These are phyloP conservation scores for Sarcophaga carnaria DNA, from an alignment of 2,888 invertebrate species.

Conservation along the genomic window DNA sequence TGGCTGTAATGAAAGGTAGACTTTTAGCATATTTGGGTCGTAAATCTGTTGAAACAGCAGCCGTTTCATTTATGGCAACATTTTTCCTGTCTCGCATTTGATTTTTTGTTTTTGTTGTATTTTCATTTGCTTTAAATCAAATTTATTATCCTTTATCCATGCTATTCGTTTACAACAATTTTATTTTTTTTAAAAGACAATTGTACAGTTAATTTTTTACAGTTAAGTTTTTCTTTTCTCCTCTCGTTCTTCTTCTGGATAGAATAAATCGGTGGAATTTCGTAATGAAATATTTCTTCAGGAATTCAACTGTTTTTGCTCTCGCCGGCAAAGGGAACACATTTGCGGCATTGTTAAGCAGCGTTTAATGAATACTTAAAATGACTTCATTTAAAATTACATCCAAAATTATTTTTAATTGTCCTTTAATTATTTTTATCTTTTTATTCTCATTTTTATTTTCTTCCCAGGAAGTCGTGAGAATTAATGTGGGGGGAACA, in stretches of 20 bases:
- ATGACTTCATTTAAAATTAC: slow-evolving; percentile 6
- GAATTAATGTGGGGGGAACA: background rate
- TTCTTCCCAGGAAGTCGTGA: too few species aligned
- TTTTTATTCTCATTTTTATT: background rate
- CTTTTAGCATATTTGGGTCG: slow-evolving; percentile 28
- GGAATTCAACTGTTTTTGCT: background rate
- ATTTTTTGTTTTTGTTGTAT: background rate
- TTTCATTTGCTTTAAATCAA: slow-evolving; percentile 26
- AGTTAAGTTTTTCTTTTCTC: too few species aligned
- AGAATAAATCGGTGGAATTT: background rate
- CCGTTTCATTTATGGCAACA: slow-evolving; percentile 18
- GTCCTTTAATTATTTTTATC: background rate
- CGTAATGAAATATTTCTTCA: slow-evolving; percentile 7
- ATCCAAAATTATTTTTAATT: slow-evolving; percentile 15
- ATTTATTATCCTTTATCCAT: slow-evolving; percentile 47
- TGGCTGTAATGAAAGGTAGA: background rate
- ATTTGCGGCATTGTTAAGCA: background rate
- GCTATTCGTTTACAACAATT: slow-evolving; percentile 1
- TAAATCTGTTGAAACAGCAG: slow-evolving; percentile 44
- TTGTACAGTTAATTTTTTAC: slow-evolving; percentile 46
- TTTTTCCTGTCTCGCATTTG: slow-evolving; percentile 25
- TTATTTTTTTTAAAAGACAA: slow-evolving; percentile 55
- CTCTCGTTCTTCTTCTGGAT: slow-evolving; percentile 2
- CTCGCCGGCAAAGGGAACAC: background rate
- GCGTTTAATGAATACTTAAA: background rate